These are phyloP conservation scores for Tenthredo scrophulariae DNA, from an alignment of 2,888 invertebrate genomes.

Conservation along the genomic window DNA sequence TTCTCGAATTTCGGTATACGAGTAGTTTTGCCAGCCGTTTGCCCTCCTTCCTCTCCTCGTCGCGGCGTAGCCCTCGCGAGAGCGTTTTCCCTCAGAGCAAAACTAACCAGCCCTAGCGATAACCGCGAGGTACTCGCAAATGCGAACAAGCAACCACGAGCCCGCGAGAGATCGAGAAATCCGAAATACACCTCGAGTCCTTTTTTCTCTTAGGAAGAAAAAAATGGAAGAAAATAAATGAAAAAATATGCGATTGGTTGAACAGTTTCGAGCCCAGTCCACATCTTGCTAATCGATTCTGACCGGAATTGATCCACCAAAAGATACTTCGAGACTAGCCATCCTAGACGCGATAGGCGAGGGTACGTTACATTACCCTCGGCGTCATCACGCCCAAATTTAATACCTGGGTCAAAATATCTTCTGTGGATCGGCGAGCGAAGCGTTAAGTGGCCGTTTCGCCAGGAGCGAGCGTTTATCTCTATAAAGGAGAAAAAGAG, in stretches of 20 bases:
- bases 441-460: slow-evolving; percentile 13
- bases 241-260: neutral
- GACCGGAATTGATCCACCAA: neutral
- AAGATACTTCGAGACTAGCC: neutral
- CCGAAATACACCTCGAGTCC: neutral
- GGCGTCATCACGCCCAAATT: slow-evolving; percentile 10
- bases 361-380: neutral
- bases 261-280: neutral
- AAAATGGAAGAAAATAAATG: neutral
- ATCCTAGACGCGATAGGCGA: neutral
- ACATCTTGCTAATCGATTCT: neutral
- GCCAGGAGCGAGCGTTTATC: neutral
- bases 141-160: neutral
- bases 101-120: neutral
- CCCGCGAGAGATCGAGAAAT: neutral
- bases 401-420: slow-evolving; percentile 26
- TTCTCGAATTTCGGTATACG: slow-evolving; percentile 57
- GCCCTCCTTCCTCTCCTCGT: neutral
- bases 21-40: slow-evolving; percentile 27
- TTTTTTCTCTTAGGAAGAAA: neutral
- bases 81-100: neutral
- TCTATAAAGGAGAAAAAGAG: neutral
- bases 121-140: neutral
- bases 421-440: neutral
- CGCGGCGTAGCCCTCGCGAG: neutral